Conservation (phyloP, 1,140 invertebrate species). For the Ladona fulva region DNA sequence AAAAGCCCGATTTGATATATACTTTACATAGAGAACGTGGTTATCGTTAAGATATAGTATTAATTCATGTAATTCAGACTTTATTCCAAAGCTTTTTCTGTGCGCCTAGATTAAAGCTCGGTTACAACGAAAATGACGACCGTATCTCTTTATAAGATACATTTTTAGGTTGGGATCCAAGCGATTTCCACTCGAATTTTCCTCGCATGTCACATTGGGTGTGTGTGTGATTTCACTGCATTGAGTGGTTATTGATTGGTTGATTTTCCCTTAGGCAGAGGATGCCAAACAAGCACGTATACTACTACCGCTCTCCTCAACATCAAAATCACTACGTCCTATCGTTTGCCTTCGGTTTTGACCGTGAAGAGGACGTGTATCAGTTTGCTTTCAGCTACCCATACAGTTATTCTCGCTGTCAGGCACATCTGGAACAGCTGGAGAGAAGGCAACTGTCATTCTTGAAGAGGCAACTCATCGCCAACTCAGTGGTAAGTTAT, state of each 20-base stretch:
- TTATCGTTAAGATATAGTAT: too few species aligned
- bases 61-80: too few species aligned
- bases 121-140: too few species aligned
- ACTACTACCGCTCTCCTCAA: slow-evolving; percentile 83
- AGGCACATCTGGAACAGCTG: slow-evolving; percentile 71
- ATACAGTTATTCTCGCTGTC: slow-evolving; percentile 84
- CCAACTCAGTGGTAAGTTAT: slow-evolving; percentile 55
- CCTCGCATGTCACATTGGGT: too few species aligned
- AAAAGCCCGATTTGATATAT: too few species aligned
- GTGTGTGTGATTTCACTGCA: too few species aligned
- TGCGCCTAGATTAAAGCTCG: too few species aligned
- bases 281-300: slow-evolving; percentile 76
- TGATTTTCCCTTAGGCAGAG: slow-evolving; percentile 55
- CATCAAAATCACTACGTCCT: slow-evolving; percentile 90
- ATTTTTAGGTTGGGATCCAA: too few species aligned
- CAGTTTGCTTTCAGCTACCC: slow-evolving; percentile 89
- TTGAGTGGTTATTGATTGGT: not conserved
- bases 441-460: slow-evolving; percentile 51
- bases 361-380: slow-evolving; percentile 83
- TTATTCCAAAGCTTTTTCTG: too few species aligned
- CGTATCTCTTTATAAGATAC: too few species aligned
- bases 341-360: slow-evolving; percentile 89
- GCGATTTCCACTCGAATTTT: too few species aligned
- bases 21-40: too few species aligned
- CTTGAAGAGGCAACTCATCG: slow-evolving; percentile 60